These are phyloP conservation scores for Periphyllus acericola DNA, from an alignment of 2,888 invertebrate genomes.

Conservation along the genomic window DNA sequence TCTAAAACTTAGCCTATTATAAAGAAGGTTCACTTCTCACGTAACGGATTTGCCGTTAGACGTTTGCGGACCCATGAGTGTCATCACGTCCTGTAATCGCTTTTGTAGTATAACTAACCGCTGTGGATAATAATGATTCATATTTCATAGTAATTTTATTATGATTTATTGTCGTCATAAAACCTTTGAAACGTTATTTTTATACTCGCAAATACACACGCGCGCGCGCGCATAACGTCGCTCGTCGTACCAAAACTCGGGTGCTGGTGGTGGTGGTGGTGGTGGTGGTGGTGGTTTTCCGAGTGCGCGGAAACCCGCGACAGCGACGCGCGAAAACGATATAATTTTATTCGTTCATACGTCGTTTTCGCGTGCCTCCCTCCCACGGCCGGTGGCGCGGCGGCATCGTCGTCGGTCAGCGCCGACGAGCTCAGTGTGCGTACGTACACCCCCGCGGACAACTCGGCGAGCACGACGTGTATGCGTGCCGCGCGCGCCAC, in stretches of 20 bases:
- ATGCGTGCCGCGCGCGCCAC: not conserved
- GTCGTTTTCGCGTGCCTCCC: not conserved
- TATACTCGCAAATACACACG: not conserved
- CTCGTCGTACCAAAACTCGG: too few species aligned
- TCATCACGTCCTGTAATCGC: too few species aligned
- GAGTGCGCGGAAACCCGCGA: not conserved
- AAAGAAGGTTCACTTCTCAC: too few species aligned
- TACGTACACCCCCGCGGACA: conserved; percentile 25
- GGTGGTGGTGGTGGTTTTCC: not conserved
- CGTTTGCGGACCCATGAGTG: too few species aligned
- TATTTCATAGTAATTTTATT: too few species aligned
- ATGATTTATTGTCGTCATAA: too few species aligned
- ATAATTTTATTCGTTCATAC: not conserved
- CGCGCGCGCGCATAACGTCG: not conserved
- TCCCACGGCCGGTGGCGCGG: conserved; percentile 8
- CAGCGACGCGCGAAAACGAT: not conserved
- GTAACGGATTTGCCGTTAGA: too few species aligned
- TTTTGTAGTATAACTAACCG: too few species aligned
- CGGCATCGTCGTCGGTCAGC: not conserved
- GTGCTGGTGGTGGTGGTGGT: not conserved
- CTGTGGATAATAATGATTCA: too few species aligned
- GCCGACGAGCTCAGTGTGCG: conserved; percentile 23
- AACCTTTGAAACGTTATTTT: not conserved
- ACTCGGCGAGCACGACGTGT: not conserved
- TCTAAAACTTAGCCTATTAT: too few species aligned